phyloP scores from a whole-genome alignment of 2,888 invertebrate genomes.

The Campoplex nolae region DNA sequence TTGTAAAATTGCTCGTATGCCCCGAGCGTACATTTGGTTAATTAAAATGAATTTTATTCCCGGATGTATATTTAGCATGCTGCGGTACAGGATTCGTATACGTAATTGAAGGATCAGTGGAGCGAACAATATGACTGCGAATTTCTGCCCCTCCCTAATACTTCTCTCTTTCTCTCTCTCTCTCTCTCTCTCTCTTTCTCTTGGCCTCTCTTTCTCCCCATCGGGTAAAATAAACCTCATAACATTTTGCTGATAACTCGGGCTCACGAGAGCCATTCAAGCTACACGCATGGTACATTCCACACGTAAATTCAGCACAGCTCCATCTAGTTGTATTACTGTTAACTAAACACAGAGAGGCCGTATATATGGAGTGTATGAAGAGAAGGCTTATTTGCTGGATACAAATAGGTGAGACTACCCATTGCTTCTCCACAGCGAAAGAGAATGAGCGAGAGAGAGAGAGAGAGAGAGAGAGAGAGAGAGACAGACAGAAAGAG shows the following conservation, averaged over 20 bases:
- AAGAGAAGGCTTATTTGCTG: slow-evolving; percentile 51
- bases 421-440: slow-evolving; percentile 28
- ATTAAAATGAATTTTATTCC: slow-evolving; percentile 23
- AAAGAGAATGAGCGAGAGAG: slow-evolving; percentile 9
- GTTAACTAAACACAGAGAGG: slow-evolving; percentile 56
- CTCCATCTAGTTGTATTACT: slow-evolving; percentile 43
- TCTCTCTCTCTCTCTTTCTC: background rate
- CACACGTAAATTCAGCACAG: slow-evolving; percentile 17
- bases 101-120: slow-evolving; percentile 37
- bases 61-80: slow-evolving; percentile 19
- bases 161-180: no score
- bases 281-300: slow-evolving; percentile 36
- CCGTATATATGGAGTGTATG: slow-evolving; percentile 4
- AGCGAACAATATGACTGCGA: slow-evolving; percentile 32
- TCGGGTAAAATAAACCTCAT: slow-evolving; percentile 51
- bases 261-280: slow-evolving; percentile 33
- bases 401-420: slow-evolving; percentile 49
- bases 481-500: slow-evolving; percentile 11
- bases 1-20: background rate
- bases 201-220: slow-evolving; percentile 9
- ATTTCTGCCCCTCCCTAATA: background rate
- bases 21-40: slow-evolving; percentile 18
- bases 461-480: slow-evolving; percentile 23
- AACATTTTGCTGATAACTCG: slow-evolving; percentile 56
- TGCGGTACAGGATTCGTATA: slow-evolving; percentile 17